Conservation (phyloP, 2,113 vertebrate genomes). For the Actinemys pallida region DNA sequence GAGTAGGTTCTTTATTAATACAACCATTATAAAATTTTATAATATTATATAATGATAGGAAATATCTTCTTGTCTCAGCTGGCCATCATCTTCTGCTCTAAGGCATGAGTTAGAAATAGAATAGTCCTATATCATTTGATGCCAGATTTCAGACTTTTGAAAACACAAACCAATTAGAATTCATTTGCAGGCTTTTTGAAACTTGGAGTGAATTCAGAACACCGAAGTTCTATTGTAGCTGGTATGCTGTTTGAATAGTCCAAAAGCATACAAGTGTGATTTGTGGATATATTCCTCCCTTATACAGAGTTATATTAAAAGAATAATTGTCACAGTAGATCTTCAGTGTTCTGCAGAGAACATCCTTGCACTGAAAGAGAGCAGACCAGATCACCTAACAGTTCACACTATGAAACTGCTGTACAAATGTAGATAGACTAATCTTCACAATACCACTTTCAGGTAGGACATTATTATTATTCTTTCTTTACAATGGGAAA, state of each 20-base stretch:
- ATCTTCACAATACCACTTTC: neutral
- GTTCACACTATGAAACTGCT: neutral
- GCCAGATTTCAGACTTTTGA: neutral
- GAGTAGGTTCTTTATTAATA: neutral
- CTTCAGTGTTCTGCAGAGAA: neutral
- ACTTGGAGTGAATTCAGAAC: neutral
- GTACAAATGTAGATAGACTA: neutral
- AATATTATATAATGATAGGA: neutral
- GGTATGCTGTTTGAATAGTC: neutral
- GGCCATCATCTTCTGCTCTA: neutral
- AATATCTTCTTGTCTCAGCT: neutral
- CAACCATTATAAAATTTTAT: neutral
- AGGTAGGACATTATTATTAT: neutral
- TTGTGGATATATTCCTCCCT: neutral
- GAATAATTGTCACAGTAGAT: neutral
- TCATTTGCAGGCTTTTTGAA: neutral
- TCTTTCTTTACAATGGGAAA: neutral
- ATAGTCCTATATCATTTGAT: neutral
- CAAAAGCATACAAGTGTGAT: neutral
- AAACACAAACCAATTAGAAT: constrained; percentile 47
- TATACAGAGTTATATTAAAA: neutral
- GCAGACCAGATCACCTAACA: neutral
- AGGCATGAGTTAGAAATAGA: neutral
- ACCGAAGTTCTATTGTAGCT: neutral
- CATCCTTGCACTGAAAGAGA: neutral